A percentile compares a stretch with the other conserved stretches of the same genome.
Conservation (phyloP, 1,140 invertebrate species). For the Zaprionus camerounensis region DNA sequence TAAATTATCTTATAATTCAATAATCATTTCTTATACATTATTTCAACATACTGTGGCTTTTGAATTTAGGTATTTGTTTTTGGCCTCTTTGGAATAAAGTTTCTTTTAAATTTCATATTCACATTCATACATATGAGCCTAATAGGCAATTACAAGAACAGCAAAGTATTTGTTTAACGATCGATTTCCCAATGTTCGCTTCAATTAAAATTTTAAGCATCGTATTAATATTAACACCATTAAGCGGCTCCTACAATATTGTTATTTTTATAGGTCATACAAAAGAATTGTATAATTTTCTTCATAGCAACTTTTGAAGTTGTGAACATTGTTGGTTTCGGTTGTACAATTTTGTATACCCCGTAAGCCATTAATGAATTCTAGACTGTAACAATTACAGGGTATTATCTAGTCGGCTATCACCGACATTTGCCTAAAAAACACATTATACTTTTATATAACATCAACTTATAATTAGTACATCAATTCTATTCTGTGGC, state of each 20-base stretch:
- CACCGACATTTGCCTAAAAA: slow-evolving; percentile 27
- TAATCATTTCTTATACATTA: slow-evolving; percentile 43
- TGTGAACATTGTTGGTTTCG: slow-evolving; percentile 35
- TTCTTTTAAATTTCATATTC: slow-evolving; percentile 46
- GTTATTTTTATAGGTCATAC: slow-evolving; percentile 54
- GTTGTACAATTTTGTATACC: slow-evolving; percentile 4
- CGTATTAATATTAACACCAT: slow-evolving; percentile 13
- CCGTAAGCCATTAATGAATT: slow-evolving; percentile 18
- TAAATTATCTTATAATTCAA: slow-evolving; percentile 48
- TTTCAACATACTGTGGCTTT: slow-evolving; percentile 45
- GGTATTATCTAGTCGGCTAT: slow-evolving; percentile 20
- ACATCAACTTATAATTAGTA: slow-evolving; percentile 35
- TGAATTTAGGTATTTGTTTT: slow-evolving; percentile 46
- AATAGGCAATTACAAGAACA: slow-evolving; percentile 51
- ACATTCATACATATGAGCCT: slow-evolving; percentile 26
- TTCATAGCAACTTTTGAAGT: slow-evolving; percentile 28
- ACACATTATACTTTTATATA: slow-evolving; percentile 24
- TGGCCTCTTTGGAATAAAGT: slow-evolving; percentile 65
- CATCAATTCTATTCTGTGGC: slow-evolving; percentile 38
- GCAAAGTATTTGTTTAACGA: slow-evolving; percentile 19
- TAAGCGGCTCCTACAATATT: slow-evolving; percentile 11
- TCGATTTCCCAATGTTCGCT: slow-evolving; percentile 3
- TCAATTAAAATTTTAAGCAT: slow-evolving; percentile 13
- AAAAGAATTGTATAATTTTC: slow-evolving; percentile 45
- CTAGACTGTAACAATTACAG: slow-evolving; percentile 10